These are phyloP conservation scores for Pandion haliaetus DNA, from an alignment of 2,113 vertebrate genomes.

Conservation along the genomic window DNA sequence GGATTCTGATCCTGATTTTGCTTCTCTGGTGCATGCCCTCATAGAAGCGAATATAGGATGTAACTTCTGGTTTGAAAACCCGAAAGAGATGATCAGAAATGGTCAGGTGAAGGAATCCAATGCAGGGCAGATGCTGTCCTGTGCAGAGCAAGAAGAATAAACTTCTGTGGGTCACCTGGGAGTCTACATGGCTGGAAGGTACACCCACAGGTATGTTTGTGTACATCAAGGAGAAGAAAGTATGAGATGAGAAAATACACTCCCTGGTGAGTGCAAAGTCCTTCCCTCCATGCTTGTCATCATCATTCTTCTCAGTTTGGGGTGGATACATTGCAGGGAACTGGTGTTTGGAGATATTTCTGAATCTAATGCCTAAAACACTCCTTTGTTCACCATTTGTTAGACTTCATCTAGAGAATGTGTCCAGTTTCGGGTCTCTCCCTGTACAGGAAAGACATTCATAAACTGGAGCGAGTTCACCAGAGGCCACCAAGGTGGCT, in stretches of 20 bases:
- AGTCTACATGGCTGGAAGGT: neutral
- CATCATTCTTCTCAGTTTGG: neutral
- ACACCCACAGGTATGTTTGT: fast-evolving
- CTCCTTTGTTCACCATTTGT: neutral
- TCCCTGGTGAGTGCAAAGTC: neutral
- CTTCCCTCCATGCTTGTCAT: neutral
- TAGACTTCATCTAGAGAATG: neutral
- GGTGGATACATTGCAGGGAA: neutral
- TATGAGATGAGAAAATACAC: neutral
- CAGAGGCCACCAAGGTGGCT: neutral
- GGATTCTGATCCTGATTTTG: neutral
- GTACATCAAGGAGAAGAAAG: neutral
- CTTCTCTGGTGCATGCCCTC: neutral
- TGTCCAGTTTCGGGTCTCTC: neutral
- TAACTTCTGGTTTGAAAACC: neutral
- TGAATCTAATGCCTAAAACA: neutral
- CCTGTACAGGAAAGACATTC: neutral
- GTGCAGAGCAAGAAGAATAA: neutral
- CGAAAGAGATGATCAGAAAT: neutral
- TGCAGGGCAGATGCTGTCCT: neutral
- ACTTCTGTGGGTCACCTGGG: neutral
- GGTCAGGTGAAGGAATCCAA: neutral
- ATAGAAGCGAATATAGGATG: neutral
- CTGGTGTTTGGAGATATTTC: neutral
- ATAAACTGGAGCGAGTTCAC: neutral